Evolutionary conservation across 2,888 invertebrate genomes (phyloP), one percentile per base, ranked within the genome.

Genomic region (Flabesymbios commensalis): DNA sequence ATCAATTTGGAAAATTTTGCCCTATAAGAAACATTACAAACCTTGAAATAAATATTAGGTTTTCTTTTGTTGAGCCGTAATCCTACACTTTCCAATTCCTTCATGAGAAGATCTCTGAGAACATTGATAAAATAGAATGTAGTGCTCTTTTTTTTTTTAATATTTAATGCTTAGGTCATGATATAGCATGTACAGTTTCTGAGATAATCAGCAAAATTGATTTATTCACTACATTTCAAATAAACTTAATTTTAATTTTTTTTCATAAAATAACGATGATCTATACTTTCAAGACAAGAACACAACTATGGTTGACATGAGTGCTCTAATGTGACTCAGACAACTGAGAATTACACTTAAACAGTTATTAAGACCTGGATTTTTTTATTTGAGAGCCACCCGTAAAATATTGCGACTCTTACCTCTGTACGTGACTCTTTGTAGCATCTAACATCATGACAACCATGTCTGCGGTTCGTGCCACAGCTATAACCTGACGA

Each of bases 391-490:
- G n/a, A n/a, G n/a, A n/a, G n/a, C n/a, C n/a, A n/a, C n/a, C n/a
- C n/a, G n/a, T n/a, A n/a, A n/a, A n/a, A n/a, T n/a, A n/a, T n/a
- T n/a, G n/a, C 3, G 31, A 51, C 10, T 51, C 70, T 56, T 68
- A 83, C 83, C 81, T 88, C 82, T 99, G 99, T 43, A 95, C 92
- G 78, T 97, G 96, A 57, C 95, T 94, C 84, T 99, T 99, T 0
- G 96, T 95, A 0, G 99, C 98, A 81, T 99, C 99, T 81, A 99
- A 84, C 98, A 99, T 99, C 93, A 99, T 99, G 29, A 99, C 86
- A 39, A 99, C 94, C 73, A 99, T 85, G 84, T 99, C 99, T 0
- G 98, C 94, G 2, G 99, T 99, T 75, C 99, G 87, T 0, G 98
- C 99, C 7, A 99, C 99, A 17, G 99, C 97, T 81, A 99, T 99